Evolutionary conservation across 2,113 vertebrate species (phyloP), one percentile per base, ranked within the genome.

Genomic region (Ameiurus melas): DNA sequence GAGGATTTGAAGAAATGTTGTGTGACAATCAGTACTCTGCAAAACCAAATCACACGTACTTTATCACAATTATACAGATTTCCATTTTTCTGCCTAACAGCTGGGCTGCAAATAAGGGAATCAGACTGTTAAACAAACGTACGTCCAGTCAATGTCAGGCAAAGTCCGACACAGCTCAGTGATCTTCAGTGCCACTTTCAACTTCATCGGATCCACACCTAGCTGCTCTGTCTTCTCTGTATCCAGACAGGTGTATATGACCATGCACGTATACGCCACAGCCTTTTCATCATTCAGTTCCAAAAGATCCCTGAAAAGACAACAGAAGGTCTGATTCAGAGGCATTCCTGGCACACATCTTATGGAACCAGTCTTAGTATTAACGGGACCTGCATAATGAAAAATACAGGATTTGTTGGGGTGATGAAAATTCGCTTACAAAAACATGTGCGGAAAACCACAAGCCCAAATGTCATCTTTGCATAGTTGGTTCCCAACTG

Each of bases 1-100:
- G 96, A 94, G 86, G 95, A 98, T 92, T 94, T 96, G 92, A 99
- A 94, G 92, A 99, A 97, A 93, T 97, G 96, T 83, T 97, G 97
- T 70, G 97, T 97, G 81, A 97, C 95, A 91, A 98, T 97, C 89
- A 99, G 91, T 90, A 98, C 95, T 91, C 98, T 99, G 93, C 77
- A 60, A 89, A 92, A 86, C 5, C 47, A 81, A 60, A 36, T 25
- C 25, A 53, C 20, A 36, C 1, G 7, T 27, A 83, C 5, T 60
- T 57, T 20, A 6, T 57, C 7, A 71, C 66, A 82, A 17, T 47
- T 70, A 77, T 12, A 82, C 5, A 66, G 39, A 62, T 36, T 75
- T 75, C 73, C 25, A 83, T 9, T 16, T 66, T 60, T 57, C 17
- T 58, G 43, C 51, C 12, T 33, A 39, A 60, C 30, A 83, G 57